Percentiles rank a stretch among this genome's conserved stretches.
Evolutionary conservation across 2,888 invertebrate species (phyloP).

Genomic region (Drosophila lutescens): DNA sequence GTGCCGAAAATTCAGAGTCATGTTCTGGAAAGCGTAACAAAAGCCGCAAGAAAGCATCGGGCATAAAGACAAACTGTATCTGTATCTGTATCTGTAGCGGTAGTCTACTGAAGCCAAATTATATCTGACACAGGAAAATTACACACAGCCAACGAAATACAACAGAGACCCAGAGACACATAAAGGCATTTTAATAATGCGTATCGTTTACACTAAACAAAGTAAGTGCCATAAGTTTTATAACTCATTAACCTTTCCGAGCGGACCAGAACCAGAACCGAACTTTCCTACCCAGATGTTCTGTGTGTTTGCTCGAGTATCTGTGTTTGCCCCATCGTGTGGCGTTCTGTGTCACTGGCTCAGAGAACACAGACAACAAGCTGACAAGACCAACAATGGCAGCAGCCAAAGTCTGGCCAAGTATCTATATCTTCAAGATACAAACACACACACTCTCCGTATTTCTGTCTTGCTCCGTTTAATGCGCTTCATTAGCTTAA

Average conservation of each 20-base stretch:
- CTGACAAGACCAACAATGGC: slow-evolving; percentile 35
- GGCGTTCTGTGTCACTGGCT: slow-evolving; percentile 67
- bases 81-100: slow-evolving; percentile 40
- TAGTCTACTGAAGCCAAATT: slow-evolving; percentile 49
- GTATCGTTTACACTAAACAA: slow-evolving; percentile 65
- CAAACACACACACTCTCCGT: slow-evolving; percentile 18
- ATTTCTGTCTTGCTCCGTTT: slow-evolving; percentile 26
- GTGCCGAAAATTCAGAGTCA: slow-evolving; percentile 66
- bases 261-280: slow-evolving; percentile 37
- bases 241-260: slow-evolving; percentile 73
- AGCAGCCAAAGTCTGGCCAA: slow-evolving; percentile 25
- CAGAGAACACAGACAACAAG: slow-evolving; percentile 30
- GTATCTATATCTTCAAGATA: slow-evolving; percentile 55
- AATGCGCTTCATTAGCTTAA: slow-evolving; percentile 71
- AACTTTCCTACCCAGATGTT: slow-evolving; percentile 20
- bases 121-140: slow-evolving; percentile 57
- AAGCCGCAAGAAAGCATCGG: slow-evolving; percentile 43
- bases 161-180: slow-evolving; percentile 16
- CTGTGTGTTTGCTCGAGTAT: slow-evolving; percentile 24
- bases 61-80: slow-evolving; percentile 23
- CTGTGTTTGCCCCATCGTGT: slow-evolving; percentile 27
- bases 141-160: slow-evolving; percentile 19
- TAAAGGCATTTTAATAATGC: slow-evolving; percentile 69
- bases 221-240: slow-evolving; percentile 66
- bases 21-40: slow-evolving; percentile 78